Base-by-base conservation (phyloP, 2,888 invertebrate species). In the Noctuana brunneofusca region DNA sequence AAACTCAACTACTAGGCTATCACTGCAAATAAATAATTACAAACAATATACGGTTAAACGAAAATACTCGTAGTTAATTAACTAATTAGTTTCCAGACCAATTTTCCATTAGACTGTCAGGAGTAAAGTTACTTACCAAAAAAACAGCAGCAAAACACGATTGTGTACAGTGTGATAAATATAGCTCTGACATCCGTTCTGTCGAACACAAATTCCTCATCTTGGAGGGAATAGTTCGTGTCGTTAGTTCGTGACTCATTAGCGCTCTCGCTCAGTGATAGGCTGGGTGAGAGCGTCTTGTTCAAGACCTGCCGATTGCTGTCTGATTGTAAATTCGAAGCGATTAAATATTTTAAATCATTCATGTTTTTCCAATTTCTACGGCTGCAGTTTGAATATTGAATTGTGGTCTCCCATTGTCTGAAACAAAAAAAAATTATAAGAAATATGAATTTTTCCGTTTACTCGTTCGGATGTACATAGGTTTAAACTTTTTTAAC, bases 71-170 rank as follows among this genome's bases (percentile, higher is more conserved):
- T n/a, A n/a, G n/a, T n/a, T n/a, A n/a, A n/a, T n/a, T n/a, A n/a
- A n/a, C n/a, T 24, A 22, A 49, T 24, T 24, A 49, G 24, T 20
- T 49, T 32, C n/a, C 4, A 38, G 1, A 14, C 43, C 11, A 43
- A 43, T 48, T 48, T 48, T 48, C 48, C 48, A 48, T 48, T 22
- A 48, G 48, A 22, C 22, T 12, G n/a, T 46, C 48, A 12, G 22
- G 48, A 48, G 48, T 48, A 20, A 8, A 3, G 46, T 46, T 46
- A 46, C 46, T 96, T 84, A 96, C 96, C 96, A 76, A 96, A 95
- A 82, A 96, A 96, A 80, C 96, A 96, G 75, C 95, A 94, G 83
- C 96, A 95, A 83, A 96, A 96, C 18, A 96, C 96, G 67, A 96
- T 86, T 1, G 95, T 94, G 79, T 96, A 96, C 27, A 96, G 87